Evolutionary conservation across 1,140 invertebrate genomes (phyloP), one percentile per base, ranked within the genome.

Genomic region (Nautilus pompilius): DNA sequence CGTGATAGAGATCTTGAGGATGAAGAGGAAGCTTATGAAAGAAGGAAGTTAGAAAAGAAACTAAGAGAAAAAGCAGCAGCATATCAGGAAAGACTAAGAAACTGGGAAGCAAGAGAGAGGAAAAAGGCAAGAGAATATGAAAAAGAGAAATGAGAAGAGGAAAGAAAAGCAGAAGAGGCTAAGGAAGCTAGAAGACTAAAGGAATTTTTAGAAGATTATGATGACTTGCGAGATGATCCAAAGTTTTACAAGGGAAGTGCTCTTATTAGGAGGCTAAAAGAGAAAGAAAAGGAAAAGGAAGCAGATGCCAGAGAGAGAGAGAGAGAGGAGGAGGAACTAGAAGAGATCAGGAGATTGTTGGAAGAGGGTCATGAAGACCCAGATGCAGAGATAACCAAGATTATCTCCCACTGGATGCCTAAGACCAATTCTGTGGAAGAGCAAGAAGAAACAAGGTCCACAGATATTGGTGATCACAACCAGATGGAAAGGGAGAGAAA

Each of bases 121-220:
- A 90, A 95, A 72, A 96, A 96, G 83, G 85, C 89, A 22, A 93
- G 95, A 82, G 95, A 99, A 76, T 91, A 96, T 79, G 91, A 93
- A 77, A 93, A 93, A 76, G 93, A 96, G 81, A 86, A 95, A 70
- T 90, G 93, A 73, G 92, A 95, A 77, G 85, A 90, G 32, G 84
- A 89, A 61, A 90, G 90, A 73, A 90, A 93, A 76, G 89, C 93
- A 70, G 93, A 96, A 76, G 82, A 84, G 70, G 88, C 91, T 77
- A 88, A 88, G 64, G 95, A 99, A 84, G 95, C 94, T 0, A 93
- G 94, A 82, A 87, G 93, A 41, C 85, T 99, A 13, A 96, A 96
- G 82, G 94, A 99, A 85, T 99, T 99, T 80, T 86, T 99, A 10
- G 96, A 99, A 83, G 96, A 99, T 82, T 99, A 99, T 80, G 95